Percentiles rank a stretch among this genome's conserved stretches.
These are phyloP conservation scores for Muschampia plurimacula DNA, from an alignment of 2,888 invertebrate species.

Conservation along the genomic window DNA sequence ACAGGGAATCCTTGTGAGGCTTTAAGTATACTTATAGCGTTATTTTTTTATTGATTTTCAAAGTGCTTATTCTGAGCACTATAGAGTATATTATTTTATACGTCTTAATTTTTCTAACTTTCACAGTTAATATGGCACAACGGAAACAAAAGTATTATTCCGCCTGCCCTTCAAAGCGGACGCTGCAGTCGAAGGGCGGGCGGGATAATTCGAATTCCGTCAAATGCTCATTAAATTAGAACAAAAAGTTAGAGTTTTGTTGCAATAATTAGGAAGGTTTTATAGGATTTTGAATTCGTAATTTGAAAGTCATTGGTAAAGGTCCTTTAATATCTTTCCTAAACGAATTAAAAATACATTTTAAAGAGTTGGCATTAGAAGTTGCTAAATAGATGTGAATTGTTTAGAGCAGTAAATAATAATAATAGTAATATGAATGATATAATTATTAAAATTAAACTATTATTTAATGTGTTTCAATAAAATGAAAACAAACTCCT, in stretches of 20 bases:
- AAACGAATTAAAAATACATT: background rate
- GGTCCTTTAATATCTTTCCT: background rate
- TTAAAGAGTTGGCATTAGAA: background rate
- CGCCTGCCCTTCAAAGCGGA: background rate
- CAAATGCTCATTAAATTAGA: slow-evolving; percentile 3
- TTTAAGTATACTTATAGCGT: no score
- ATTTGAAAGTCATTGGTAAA: background rate
- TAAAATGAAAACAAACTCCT: no score
- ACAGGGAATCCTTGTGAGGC: no score
- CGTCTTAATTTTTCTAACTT: background rate
- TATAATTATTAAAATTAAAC: background rate
- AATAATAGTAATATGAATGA: no score
- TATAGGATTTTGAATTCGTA: background rate
- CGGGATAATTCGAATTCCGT: background rate
- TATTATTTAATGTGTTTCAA: no score
- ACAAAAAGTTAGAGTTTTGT: slow-evolving; percentile 5
- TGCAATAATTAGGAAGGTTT: slow-evolving; percentile 5
- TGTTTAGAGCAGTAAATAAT: background rate
- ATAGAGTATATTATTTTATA: no score
- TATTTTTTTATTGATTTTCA: no score
- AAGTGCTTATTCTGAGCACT: no score
- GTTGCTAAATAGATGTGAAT: background rate
- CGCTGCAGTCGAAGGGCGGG: background rate
- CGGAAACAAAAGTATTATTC: background rate
- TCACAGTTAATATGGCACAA: background rate